phyloP scores from a whole-genome alignment of 2,888 invertebrate genomes.

The Lapara coniferarum region DNA sequence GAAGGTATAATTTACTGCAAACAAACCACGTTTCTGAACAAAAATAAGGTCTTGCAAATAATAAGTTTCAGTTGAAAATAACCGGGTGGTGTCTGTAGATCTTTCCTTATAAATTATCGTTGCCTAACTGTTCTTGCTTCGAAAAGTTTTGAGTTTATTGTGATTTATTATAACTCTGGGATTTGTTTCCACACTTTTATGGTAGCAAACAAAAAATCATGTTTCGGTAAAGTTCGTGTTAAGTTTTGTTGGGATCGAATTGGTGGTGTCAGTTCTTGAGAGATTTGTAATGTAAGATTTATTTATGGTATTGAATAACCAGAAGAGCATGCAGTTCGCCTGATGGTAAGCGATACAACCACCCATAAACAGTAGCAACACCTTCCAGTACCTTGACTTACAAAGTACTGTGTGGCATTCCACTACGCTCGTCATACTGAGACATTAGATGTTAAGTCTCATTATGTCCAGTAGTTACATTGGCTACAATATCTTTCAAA shows the following conservation, averaged over 20 bases:
- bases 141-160: constrained; percentile 33
- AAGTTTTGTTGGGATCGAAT: neutral
- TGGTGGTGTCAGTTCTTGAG: neutral
- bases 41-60: constrained; percentile 38
- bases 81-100: constrained; percentile 33
- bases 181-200: constrained; percentile 17
- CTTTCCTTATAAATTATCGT: constrained; percentile 36
- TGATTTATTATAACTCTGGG: constrained; percentile 29
- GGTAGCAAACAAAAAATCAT: neutral
- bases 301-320: too few species aligned
- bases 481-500: too few species aligned
- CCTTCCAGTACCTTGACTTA: too few species aligned
- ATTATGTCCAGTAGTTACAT: too few species aligned
- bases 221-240: neutral
- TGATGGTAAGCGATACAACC: too few species aligned
- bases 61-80: constrained; percentile 37
- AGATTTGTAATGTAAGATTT: neutral
- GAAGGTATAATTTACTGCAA: constrained; percentile 41
- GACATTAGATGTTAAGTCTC: too few species aligned
- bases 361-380: too few species aligned
- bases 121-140: constrained; percentile 29
- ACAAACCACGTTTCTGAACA: constrained; percentile 35
- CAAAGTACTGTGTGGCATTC: too few species aligned
- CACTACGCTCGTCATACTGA: too few species aligned
- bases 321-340: too few species aligned